Evolutionary conservation across 1,140 invertebrate genomes (phyloP).

Genomic region (Tetramorium alpestre): DNA sequence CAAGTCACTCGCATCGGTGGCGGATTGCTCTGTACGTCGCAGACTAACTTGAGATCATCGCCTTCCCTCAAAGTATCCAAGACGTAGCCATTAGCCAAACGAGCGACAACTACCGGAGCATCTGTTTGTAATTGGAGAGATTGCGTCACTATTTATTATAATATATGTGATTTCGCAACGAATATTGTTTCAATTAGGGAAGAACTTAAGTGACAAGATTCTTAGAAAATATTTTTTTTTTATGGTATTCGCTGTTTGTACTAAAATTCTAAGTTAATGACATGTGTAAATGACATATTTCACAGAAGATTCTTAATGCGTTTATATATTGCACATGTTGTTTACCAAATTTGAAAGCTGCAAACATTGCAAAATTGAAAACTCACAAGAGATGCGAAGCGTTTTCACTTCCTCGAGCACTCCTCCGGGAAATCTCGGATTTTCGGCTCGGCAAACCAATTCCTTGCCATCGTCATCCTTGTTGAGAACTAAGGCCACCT

Average conservation of each 20-base stretch:
- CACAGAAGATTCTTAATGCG: background rate
- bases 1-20: slow-evolving; percentile 85
- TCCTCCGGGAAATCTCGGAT: slow-evolving; percentile 94
- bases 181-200: background rate
- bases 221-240: background rate
- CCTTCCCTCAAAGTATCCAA: slow-evolving; percentile 86
- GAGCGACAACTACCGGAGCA: slow-evolving; percentile 79
- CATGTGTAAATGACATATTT: background rate
- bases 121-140: slow-evolving; percentile 77
- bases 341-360: background rate
- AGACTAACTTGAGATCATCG: slow-evolving; percentile 87
- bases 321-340: background rate
- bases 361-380: slow-evolving; percentile 44
- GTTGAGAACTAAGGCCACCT: slow-evolving; percentile 89
- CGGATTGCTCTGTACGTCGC: slow-evolving; percentile 87
- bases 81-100: slow-evolving; percentile 81
- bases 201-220: background rate
- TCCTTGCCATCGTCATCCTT: slow-evolving; percentile 93
- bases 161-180: slow-evolving; percentile 13
- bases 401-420: slow-evolving; percentile 91
- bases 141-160: slow-evolving; percentile 31
- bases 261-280: background rate
- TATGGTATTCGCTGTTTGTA: background rate
- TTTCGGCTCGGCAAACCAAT: slow-evolving; percentile 94
- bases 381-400: slow-evolving; percentile 94